These are phyloP conservation scores for Acrobasis repandana DNA, from an alignment of 2,888 invertebrate genomes.

Conservation along the genomic window DNA sequence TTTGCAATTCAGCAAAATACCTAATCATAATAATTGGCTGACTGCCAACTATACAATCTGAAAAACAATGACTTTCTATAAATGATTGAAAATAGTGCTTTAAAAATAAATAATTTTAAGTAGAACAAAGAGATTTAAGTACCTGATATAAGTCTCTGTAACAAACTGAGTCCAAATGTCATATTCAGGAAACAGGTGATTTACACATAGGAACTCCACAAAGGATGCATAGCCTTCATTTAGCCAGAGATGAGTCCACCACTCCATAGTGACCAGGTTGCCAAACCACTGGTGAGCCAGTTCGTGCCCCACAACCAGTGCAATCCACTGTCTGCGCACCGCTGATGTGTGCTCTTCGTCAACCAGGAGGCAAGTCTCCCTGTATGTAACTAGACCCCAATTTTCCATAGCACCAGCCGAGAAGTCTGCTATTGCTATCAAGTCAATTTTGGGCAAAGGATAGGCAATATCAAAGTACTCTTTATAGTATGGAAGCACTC, in stretches of 20 bases:
- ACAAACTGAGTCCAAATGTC: conserved; percentile 99
- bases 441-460: conserved; percentile 97
- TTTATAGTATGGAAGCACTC: conserved; percentile 96
- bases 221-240: conserved; percentile 98
- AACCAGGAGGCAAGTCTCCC: conserved; percentile 94
- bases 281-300: conserved; percentile 99
- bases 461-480: conserved; percentile 97
- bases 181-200: conserved; percentile 96
- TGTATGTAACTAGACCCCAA: conserved; percentile 97
- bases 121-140: conserved; percentile 6
- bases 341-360: conserved; percentile 96
- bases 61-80: not conserved
- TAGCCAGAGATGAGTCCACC: conserved; percentile 98
- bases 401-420: conserved; percentile 99
- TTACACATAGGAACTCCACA: conserved; percentile 96
- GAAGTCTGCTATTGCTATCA: conserved; percentile 98
- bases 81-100: not conserved
- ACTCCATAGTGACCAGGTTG: conserved; percentile 98
- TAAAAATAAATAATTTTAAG: not conserved
- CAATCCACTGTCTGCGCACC: conserved; percentile 92
- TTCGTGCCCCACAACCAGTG: conserved; percentile 95
- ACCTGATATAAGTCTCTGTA: conserved; percentile 90
- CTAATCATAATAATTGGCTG: conserved; percentile 2
- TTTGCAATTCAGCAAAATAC: conserved; percentile 21
- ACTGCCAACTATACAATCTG: not conserved